These are phyloP conservation scores for Cottus gobio DNA, from an alignment of 2,113 vertebrate genomes.

Conservation along the genomic window DNA sequence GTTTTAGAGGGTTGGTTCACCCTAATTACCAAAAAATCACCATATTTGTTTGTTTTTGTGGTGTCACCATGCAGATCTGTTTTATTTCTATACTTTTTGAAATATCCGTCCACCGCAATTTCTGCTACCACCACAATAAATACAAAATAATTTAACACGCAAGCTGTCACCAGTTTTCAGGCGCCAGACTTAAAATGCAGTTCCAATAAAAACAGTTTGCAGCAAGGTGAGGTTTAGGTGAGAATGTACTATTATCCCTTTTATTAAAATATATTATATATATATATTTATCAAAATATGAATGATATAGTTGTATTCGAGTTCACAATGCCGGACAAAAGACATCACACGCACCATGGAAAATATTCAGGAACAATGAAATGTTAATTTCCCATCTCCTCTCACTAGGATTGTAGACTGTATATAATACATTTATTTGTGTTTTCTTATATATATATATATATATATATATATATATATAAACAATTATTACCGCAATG, in stretches of 20 bases:
- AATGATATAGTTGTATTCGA: not conserved
- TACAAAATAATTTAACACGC: too few species aligned
- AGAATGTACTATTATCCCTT: not conserved
- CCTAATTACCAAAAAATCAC: not conserved
- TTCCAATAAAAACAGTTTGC: not conserved
- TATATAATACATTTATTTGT: not conserved
- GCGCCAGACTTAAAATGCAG: not conserved
- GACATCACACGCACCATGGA: not conserved
- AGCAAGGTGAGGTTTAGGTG: not conserved
- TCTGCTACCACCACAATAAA: not conserved
- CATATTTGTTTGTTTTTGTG: not conserved
- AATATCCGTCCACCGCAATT: not conserved
- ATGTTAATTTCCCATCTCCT: not conserved
- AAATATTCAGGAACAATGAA: not conserved
- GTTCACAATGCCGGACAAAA: slow-evolving; percentile 14
- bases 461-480: too few species aligned
- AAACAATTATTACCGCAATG: not conserved
- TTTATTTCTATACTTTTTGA: not conserved
- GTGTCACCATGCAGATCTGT: not conserved
- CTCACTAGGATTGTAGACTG: not conserved
- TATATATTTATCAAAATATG: not conserved
- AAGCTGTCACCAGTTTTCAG: not conserved
- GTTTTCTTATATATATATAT: too few species aligned
- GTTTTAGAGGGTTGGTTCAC: not conserved
- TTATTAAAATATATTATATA: too few species aligned